Evolutionary conservation across 2,797 vertebrate species (phyloP).

Genomic region (Florisuga fusca): DNA sequence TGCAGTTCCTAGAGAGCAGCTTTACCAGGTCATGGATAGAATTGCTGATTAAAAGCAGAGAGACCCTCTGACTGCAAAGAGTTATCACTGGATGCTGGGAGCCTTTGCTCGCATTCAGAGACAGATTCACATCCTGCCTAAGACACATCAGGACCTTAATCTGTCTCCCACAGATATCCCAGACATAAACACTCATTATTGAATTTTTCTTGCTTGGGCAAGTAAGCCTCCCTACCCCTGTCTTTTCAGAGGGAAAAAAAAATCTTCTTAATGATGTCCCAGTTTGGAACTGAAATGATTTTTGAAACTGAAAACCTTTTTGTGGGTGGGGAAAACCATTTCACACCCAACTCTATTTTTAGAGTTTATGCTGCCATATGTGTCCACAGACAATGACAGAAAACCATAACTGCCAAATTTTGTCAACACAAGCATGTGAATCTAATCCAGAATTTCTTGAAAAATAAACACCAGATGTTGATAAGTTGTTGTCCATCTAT

Average conservation of each 20-base stretch:
- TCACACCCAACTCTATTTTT: neutral
- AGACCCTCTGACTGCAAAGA: neutral
- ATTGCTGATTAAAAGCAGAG: conserved; percentile 35
- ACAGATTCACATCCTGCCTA: neutral
- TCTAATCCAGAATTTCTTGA: conserved; percentile 2
- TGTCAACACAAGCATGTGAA: neutral
- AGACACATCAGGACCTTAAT: neutral
- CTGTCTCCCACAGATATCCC: neutral
- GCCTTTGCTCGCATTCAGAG: neutral
- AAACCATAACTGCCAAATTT: neutral
- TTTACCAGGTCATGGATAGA: neutral
- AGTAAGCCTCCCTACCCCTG: neutral
- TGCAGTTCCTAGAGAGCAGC: neutral
- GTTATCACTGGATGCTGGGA: neutral
- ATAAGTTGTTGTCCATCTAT: neutral
- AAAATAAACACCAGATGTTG: neutral
- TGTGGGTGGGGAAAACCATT: neutral
- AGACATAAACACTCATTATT: neutral
- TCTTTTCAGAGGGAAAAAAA: neutral
- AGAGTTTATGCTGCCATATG: conserved; percentile 5
- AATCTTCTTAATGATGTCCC: neutral
- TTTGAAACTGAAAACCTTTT: conserved; percentile 43
- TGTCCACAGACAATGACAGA: neutral
- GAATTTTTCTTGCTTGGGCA: neutral
- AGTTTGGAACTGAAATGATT: neutral